A percentile compares a stretch with the other conserved stretches of the same genome.
Evolutionary conservation across 2,113 vertebrate genomes (phyloP).

Genomic region (human (Homo sapiens)): DNA sequence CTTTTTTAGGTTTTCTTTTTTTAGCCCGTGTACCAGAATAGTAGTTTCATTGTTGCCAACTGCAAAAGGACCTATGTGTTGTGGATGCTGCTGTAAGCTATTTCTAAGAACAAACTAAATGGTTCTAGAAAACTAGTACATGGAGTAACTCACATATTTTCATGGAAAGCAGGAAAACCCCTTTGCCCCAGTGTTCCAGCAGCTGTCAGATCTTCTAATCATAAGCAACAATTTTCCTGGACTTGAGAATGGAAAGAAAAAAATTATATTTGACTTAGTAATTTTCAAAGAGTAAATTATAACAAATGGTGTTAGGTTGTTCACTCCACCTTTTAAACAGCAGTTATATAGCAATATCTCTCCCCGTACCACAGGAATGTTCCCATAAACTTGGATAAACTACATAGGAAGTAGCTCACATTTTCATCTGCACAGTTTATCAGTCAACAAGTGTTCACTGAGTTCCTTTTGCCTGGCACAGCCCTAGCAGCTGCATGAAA

Average conservation of each 20-base stretch:
- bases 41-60: constrained; percentile 19
- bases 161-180: not conserved
- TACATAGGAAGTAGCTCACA: not conserved
- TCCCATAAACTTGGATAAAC: not conserved
- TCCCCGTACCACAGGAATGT: no score
- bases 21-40: constrained; percentile 20
- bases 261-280: not conserved
- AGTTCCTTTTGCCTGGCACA: not conserved
- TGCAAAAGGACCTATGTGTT: not conserved
- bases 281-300: not conserved
- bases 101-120: constrained; percentile 41
- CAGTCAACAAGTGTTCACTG: not conserved
- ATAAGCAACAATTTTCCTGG: not conserved
- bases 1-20: not conserved
- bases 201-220: not conserved
- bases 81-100: not conserved
- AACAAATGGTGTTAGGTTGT: not conserved
- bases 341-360: not conserved
- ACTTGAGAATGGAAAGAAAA: not conserved
- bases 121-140: not conserved
- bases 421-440: not conserved
- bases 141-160: not conserved
- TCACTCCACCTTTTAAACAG: not conserved
- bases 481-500: not conserved
- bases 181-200: not conserved